Base-by-base conservation (phyloP, 2,113 vertebrate species). In the Corythoichthys haematopterus region DNA sequence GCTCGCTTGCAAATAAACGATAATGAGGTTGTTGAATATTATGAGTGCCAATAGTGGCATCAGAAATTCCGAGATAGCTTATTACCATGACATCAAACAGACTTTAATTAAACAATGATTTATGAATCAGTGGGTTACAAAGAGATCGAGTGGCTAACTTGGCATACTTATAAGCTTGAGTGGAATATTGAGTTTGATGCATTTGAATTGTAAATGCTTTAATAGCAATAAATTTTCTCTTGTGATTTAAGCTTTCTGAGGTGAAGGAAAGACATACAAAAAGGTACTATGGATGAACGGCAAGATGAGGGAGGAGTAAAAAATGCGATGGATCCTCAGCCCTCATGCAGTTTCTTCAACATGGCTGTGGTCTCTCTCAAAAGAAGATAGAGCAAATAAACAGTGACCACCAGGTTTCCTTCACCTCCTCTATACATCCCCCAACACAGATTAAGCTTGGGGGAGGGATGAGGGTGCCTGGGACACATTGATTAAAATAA, bases 341-440 rank as follows among this genome's bases (percentile, higher is more conserved):
- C 87, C 85, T 83, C 84, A 81, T 85, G 82, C 76, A 72, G 81
- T 47, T 80, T 70, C 58, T 82, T 82, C 82, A 88, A 89, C 78
- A 71, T 80, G 76, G 83, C 62, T 87, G 81, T 78, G 72, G 77
- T 81, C 85, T 80, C 85, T 78, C 75, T 74, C 78, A 80, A 80
- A 72, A 72, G 65, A 7, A 81, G 81, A 74, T 62, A 88, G 86
- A 78, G 86, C 87, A 92, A 92, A 93, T 65, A 91, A 92, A 88
- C 89, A 88, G 67, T 88, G 81, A 76, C 1, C 46, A 85, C 76
- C 72, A 68, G 60, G 78, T 63, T 69, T 69, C 65, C 43, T 57
- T 43, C 76, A 53, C 72, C 74, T 56, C 55, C 67, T 74, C 72
- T 56, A 28, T 28, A 72, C 70, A 75, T 83, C 78, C 74, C 71